phyloP scores from a whole-genome alignment of 2,113 vertebrate species.

The Columba livia region DNA sequence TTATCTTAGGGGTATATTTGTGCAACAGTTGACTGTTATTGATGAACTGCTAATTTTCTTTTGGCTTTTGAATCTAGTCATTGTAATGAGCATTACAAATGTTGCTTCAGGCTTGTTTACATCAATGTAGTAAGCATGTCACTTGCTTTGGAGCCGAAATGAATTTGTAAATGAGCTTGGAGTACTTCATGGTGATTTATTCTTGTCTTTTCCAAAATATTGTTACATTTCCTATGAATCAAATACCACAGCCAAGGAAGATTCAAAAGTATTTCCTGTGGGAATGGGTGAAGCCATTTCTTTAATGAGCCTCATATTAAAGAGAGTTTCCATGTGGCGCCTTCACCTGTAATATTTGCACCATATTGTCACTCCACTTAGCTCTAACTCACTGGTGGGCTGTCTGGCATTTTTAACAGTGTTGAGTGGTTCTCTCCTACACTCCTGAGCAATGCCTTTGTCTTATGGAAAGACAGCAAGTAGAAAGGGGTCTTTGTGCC shows the following conservation, averaged over 20 bases:
- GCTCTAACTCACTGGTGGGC: background rate
- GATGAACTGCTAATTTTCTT: conserved; percentile 32
- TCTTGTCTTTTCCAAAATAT: background rate
- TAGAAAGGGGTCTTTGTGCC: background rate
- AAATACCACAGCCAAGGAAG: background rate
- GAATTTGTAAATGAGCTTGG: background rate
- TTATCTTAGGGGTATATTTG: background rate
- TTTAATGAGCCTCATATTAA: background rate
- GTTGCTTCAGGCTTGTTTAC: conserved; percentile 26
- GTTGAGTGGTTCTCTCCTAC: background rate
- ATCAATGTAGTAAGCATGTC: conserved; percentile 6
- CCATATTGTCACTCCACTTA: background rate
- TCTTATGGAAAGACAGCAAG: background rate
- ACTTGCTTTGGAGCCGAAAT: conserved; percentile 32
- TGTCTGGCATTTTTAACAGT: background rate
- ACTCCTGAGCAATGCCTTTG: background rate
- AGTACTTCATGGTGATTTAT: background rate
- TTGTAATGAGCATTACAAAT: conserved; percentile 11
- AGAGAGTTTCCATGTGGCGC: background rate
- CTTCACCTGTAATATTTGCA: background rate
- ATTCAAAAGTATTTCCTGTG: background rate
- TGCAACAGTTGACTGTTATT: background rate
- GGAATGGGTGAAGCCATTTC: background rate
- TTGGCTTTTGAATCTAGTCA: conserved; percentile 14
- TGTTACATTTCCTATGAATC: background rate